Conservation (phyloP, 1,140 invertebrate genomes). For the Drosophila sproati region DNA sequence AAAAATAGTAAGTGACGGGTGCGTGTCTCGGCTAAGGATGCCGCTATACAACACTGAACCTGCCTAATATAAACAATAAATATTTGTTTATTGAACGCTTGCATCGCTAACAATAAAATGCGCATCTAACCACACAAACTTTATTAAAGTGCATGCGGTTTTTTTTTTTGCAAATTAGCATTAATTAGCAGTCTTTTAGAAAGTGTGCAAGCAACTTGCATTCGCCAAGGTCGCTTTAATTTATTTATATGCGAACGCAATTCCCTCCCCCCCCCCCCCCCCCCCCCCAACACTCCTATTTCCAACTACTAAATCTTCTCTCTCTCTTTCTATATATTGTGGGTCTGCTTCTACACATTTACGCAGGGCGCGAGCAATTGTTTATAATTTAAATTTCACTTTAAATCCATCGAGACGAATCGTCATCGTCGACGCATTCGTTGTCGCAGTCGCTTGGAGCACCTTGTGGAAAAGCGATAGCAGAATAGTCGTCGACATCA, state of each 20-base stretch:
- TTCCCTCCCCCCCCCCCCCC: background rate
- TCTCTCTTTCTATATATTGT: background rate
- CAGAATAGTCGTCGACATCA: conserved; percentile 6
- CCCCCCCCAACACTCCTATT: no score
- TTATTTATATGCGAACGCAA: conserved; percentile 6
- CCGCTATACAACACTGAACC: conserved; percentile 47
- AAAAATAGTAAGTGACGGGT: conserved; percentile 20
- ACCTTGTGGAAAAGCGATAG: conserved; percentile 71
- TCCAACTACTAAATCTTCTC: background rate
- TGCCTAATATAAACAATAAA: conserved; percentile 33
- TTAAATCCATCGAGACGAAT: conserved; percentile 41
- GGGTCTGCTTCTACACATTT: conserved; percentile 19
- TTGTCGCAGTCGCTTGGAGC: conserved; percentile 32
- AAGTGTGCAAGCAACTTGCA: conserved; percentile 1
- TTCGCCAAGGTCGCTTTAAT: conserved; percentile 30
- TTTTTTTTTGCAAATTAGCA: conserved; percentile 10
- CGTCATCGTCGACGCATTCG: background rate
- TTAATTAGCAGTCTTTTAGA: conserved; percentile 1
- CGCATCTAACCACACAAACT: background rate
- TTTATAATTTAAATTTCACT: conserved; percentile 64
- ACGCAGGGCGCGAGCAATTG: conserved; percentile 37
- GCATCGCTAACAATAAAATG: conserved; percentile 9
- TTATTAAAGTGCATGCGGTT: background rate
- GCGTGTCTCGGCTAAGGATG: conserved; percentile 39
- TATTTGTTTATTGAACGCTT: conserved; percentile 13